These are phyloP conservation scores for Rhagologus leucostigma DNA, from an alignment of 2,113 vertebrate species.

Conservation along the genomic window DNA sequence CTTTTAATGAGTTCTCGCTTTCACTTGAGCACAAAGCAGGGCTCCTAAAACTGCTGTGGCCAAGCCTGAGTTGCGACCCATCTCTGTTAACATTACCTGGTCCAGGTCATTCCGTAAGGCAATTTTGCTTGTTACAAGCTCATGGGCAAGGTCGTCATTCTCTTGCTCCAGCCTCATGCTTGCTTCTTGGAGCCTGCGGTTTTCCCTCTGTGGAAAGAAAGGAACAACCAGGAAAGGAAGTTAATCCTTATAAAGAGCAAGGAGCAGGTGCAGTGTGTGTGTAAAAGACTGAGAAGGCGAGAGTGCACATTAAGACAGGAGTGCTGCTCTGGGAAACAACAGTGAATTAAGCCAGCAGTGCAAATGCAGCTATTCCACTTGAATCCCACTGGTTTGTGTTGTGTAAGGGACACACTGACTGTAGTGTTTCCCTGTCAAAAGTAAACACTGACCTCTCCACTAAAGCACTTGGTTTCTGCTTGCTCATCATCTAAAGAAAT, in stretches of 20 bases:
- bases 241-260: not conserved
- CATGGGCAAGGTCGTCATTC: slow-evolving; percentile 96
- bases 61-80: not conserved
- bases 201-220: slow-evolving; percentile 84
- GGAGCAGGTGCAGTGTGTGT: not conserved
- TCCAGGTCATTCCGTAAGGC: slow-evolving; percentile 94
- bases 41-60: not conserved
- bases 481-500: not conserved
- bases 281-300: not conserved
- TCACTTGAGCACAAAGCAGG: not conserved
- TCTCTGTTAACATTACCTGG: slow-evolving; percentile 77
- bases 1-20: not conserved
- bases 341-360: slow-evolving; percentile 69
- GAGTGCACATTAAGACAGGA: slow-evolving; percentile 60
- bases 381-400: not conserved
- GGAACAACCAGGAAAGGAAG: slow-evolving; percentile 1
- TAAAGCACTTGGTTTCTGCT: not conserved
- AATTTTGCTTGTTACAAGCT: slow-evolving; percentile 98
- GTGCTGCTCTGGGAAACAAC: slow-evolving; percentile 62
- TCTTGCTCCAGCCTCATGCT: slow-evolving; percentile 98
- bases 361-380: slow-evolving; percentile 28
- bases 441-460: not conserved
- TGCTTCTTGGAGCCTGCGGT: slow-evolving; percentile 95
- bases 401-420: not conserved
- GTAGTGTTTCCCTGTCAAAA: not conserved